Evolutionary conservation across 2,113 vertebrate species (phyloP).

Genomic region (Aspidoscelis tigris): DNA sequence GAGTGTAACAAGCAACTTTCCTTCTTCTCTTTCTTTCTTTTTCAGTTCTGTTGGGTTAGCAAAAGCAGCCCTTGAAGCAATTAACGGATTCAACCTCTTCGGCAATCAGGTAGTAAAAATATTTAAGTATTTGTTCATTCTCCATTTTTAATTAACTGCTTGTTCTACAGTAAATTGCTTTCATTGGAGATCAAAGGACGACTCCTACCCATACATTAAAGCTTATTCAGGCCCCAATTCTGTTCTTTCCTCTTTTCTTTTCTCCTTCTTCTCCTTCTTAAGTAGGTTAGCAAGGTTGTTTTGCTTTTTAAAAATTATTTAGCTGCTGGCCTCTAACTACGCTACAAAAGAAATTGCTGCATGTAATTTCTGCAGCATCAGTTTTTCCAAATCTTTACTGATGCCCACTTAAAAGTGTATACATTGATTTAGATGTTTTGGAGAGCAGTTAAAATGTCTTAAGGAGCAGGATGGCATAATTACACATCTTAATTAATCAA

Average conservation of each 20-base stretch:
- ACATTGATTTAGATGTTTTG: neutral
- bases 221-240: constrained; percentile 15
- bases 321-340: neutral
- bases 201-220: constrained; percentile 15
- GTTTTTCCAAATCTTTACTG: neutral
- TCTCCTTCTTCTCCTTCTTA: neutral
- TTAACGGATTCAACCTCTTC: constrained; percentile 98
- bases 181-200: constrained; percentile 17
- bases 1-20: constrained; percentile 22
- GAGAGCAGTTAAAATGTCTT: neutral
- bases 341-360: neutral
- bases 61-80: constrained; percentile 96
- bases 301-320: neutral
- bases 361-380: neutral
- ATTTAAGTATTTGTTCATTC: constrained; percentile 42
- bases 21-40: constrained; percentile 26
- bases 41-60: constrained; percentile 94
- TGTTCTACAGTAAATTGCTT: constrained; percentile 52
- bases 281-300: constrained; percentile 14
- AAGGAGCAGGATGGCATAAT: constrained; percentile 4
- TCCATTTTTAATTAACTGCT: constrained; percentile 55
- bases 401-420: constrained; percentile 1
- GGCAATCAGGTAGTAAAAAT: constrained; percentile 91
- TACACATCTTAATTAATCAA: constrained; percentile 11
- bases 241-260: neutral